Evolutionary conservation across 2,888 invertebrate species (phyloP), one percentile per base, ranked within the genome.

Genomic region (Neoaliturus tenellus): DNA sequence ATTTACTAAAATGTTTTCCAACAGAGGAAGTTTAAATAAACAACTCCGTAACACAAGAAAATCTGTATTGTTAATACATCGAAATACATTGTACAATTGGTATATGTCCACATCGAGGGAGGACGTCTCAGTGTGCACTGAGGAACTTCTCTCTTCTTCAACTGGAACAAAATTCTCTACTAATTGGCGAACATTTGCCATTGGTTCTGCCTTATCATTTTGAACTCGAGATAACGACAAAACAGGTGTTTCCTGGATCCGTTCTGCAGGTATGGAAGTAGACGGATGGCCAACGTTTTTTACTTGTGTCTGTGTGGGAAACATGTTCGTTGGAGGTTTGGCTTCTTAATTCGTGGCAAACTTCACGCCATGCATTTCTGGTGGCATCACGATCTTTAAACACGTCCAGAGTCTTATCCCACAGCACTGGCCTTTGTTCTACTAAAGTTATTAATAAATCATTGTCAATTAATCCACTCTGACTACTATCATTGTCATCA

Each of bases 1-100:
- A 33, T 33, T 67, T 67, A 33, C 17, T 33, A 67, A 67, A 33
- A 67, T 67, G 67, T 67, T 67, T 67, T 33, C 67, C 33, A 67
- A 67, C 67, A 67, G 31, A 67, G 33, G 33, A n/a, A 67, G 67
- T 67, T 67, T 12, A 33, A 67, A 33, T 67, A 67, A 31, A 67
- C 33, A 67, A 67, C 33, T 67, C 31, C 2, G 33, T 67, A 12
- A 33, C 3, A 20, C 31, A 33, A 31, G 33, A 33, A 67, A 31
- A 67, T 33, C 33, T 33, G 67, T 20, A 67, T 20, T n/a, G 17
- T 14, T 14, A 67, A 67, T 33, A 67, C 33, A 31, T 67, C n/a
- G 67, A 6, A 31, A 33, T 31, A n/a, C 31, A 67, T 2, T 33
- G 31, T 33, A 33, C 17, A 67, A 31, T 31, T 33, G 33, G 31